phyloP scores from a whole-genome alignment of 2,797 vertebrate genomes.

The Pogoniulus pusillus region DNA sequence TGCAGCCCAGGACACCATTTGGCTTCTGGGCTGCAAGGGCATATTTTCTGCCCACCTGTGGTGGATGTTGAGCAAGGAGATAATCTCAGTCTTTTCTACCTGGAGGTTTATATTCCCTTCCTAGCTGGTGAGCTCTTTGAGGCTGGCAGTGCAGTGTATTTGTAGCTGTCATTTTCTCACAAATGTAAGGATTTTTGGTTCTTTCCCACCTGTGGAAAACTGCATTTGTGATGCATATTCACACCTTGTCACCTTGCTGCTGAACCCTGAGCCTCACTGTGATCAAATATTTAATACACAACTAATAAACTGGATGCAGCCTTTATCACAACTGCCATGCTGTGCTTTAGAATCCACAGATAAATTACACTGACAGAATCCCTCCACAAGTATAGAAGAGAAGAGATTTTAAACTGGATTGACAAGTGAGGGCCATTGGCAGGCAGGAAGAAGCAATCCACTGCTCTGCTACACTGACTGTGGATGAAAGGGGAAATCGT shows the following conservation, averaged over 20 bases:
- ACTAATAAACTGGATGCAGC: slow-evolving; percentile 44
- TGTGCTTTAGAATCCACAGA: background rate
- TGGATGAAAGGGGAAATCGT: slow-evolving; percentile 36
- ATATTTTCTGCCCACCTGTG: background rate
- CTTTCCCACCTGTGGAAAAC: background rate
- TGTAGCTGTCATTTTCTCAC: background rate
- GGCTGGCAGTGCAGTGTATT: background rate
- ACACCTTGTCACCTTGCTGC: background rate
- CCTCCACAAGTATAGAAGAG: slow-evolving; percentile 18
- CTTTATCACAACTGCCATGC: slow-evolving; percentile 16
- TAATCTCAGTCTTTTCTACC: background rate
- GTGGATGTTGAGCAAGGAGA: background rate
- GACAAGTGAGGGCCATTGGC: slow-evolving; percentile 29
- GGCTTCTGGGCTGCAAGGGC: too few relatives aligned
- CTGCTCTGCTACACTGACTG: slow-evolving; percentile 2
- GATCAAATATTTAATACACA: slow-evolving; percentile 24
- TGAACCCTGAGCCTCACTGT: slow-evolving; percentile 12
- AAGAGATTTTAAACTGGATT: slow-evolving; percentile 5
- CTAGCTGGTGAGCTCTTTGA: background rate
- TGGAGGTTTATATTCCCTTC: background rate
- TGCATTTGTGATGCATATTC: background rate
- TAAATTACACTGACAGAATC: slow-evolving; percentile 12
- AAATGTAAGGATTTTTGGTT: background rate
- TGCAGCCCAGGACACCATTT: too few relatives aligned
- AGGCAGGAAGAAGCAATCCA: slow-evolving; percentile 11